Conservation (phyloP, 2,113 vertebrate genomes). For the Leptobrachium leishanense region DNA sequence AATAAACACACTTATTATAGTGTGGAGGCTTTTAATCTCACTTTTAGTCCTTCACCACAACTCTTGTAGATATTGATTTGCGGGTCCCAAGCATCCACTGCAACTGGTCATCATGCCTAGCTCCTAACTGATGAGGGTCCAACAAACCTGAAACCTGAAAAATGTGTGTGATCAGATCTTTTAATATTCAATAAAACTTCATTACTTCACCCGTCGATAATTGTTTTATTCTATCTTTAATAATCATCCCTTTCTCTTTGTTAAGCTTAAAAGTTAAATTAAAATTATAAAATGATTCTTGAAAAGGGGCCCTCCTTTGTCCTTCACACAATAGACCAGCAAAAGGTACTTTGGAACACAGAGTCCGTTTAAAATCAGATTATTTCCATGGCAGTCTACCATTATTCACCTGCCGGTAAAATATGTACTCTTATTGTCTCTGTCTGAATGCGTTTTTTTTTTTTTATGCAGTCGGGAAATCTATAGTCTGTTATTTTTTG, state of each 20-base stretch:
- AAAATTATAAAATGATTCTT: slow-evolving; percentile 73
- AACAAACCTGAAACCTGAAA: too few species aligned
- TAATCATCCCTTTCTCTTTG: slow-evolving; percentile 68
- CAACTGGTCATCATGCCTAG: too few species aligned
- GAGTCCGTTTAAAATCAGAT: slow-evolving; percentile 87
- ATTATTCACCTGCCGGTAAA: slow-evolving; percentile 94
- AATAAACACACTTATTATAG: too few species aligned
- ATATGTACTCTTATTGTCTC: slow-evolving; percentile 85
- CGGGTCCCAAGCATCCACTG: too few species aligned
- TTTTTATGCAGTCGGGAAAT: slow-evolving; percentile 68
- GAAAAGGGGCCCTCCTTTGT: slow-evolving; percentile 74
- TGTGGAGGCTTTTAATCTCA: too few species aligned
- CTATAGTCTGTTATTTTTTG: slow-evolving; percentile 72
- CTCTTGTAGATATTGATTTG: too few species aligned
- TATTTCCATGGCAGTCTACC: slow-evolving; percentile 87
- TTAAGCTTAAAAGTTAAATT: slow-evolving; percentile 54
- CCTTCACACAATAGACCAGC: slow-evolving; percentile 67
- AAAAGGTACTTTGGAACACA: slow-evolving; percentile 74
- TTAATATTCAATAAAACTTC: too few species aligned
- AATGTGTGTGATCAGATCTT: too few species aligned
- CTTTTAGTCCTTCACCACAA: too few species aligned
- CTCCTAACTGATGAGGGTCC: too few species aligned
- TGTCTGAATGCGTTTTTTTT: slow-evolving; percentile 79
- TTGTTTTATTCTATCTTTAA: slow-evolving; percentile 54
- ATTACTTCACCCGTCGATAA: slow-evolving; percentile 63